Conservation (phyloP, 1,140 invertebrate genomes). For the Dendroctonus ponderosae region DNA sequence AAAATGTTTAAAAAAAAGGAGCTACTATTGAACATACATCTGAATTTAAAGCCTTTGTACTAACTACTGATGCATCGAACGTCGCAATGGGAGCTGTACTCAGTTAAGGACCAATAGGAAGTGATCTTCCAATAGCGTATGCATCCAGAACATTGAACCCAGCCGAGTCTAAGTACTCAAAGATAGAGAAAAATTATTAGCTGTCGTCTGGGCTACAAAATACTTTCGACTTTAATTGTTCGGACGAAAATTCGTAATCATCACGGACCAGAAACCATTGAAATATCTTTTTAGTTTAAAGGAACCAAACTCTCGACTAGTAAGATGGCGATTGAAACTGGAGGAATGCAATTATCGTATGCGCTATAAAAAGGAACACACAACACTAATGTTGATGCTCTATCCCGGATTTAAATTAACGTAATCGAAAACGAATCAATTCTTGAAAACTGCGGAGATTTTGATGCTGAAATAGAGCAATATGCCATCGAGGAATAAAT, state of each 20-base stretch:
- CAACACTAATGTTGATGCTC: neutral
- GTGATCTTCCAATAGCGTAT: neutral
- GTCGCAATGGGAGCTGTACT: neutral
- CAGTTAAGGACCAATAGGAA: neutral
- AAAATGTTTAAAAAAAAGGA: conserved; percentile 1
- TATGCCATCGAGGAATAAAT: neutral
- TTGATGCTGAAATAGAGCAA: neutral
- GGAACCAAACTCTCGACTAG: neutral
- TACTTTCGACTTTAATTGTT: neutral
- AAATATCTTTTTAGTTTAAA: conserved; percentile 1
- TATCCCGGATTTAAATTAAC: neutral
- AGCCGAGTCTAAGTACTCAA: neutral
- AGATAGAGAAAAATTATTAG: neutral
- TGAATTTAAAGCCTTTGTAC: neutral
- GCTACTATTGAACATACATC: neutral
- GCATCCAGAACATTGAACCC: neutral
- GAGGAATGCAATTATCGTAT: neutral
- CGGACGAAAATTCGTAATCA: neutral
- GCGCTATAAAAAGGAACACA: neutral
- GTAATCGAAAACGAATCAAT: neutral
- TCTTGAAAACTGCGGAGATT: neutral
- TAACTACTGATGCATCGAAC: neutral
- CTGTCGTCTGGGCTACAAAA: neutral
- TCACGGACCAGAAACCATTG: neutral
- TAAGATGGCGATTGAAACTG: neutral